A percentile compares a stretch with the other conserved stretches of the same genome.
Conservation (phyloP, 2,797 vertebrate genomes). For the Eulemur mongoz region DNA sequence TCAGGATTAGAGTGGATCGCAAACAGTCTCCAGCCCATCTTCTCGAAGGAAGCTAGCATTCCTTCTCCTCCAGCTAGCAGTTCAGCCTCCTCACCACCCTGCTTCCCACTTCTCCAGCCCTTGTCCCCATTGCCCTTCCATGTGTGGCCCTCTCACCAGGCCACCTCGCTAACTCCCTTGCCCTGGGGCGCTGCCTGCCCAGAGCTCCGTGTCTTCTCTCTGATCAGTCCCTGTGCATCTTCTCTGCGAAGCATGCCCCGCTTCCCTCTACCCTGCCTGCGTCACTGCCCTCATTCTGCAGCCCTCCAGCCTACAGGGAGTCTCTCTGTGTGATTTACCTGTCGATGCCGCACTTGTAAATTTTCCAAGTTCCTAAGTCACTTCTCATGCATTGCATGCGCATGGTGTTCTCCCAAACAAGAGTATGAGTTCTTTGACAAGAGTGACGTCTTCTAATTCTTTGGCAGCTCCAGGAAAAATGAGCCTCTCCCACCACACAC, state of each 20-base stretch:
- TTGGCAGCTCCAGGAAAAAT: neutral
- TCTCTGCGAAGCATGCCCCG: rapidly evolving
- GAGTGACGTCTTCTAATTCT: neutral
- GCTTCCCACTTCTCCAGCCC: neutral
- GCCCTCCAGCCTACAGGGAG: neutral
- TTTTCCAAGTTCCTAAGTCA: neutral
- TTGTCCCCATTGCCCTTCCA: neutral
- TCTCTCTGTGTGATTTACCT: neutral
- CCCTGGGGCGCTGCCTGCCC: neutral
- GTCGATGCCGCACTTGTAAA: neutral
- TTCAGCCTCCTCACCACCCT: neutral
- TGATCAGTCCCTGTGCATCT: neutral
- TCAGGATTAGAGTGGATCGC: neutral
- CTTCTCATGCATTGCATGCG: neutral
- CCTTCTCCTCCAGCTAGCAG: neutral
- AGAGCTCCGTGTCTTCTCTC: neutral
- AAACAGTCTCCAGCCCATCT: neutral
- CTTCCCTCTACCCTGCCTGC: neutral
- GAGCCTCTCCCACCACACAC: too few species aligned
- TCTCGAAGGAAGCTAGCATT: neutral
- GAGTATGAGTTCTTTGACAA: neutral
- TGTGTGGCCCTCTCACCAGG: neutral
- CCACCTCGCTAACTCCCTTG: neutral
- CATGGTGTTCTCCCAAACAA: neutral
- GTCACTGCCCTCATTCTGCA: neutral